Evolutionary conservation across 2,113 vertebrate species (phyloP).

Genomic region (Pterophyllum scalare): DNA sequence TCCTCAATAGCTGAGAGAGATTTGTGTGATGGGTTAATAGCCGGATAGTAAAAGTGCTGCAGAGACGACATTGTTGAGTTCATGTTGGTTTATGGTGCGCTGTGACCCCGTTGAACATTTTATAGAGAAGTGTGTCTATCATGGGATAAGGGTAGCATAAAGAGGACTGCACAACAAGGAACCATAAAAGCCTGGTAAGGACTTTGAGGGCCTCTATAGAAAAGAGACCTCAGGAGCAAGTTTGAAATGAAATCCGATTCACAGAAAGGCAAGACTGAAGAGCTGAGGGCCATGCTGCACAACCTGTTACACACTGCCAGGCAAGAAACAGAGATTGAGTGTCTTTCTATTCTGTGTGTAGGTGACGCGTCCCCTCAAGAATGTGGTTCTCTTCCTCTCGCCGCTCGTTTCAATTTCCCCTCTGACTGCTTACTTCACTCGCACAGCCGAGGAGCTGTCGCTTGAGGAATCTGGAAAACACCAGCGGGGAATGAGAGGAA

Average conservation of each 20-base stretch:
- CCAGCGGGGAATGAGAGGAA: conserved; percentile 83
- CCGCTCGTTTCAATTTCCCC: conserved; percentile 68
- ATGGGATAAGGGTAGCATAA: conserved; percentile 30
- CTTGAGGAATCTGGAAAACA: conserved; percentile 84
- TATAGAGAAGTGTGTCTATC: conserved; percentile 56
- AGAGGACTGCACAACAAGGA: conserved; percentile 17
- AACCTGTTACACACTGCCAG: conserved; percentile 56
- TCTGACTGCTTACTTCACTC: conserved; percentile 73
- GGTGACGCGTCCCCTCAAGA: conserved; percentile 78
- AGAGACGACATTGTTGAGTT: conserved; percentile 44
- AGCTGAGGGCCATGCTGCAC: conserved; percentile 32
- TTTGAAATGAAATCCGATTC: conserved; percentile 24
- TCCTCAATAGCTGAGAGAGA: conserved; percentile 50
- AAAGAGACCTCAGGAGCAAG: not conserved
- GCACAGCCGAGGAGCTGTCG: conserved; percentile 63
- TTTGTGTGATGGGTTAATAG: conserved; percentile 73
- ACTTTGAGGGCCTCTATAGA: conserved; percentile 1
- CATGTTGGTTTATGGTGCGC: conserved; percentile 50
- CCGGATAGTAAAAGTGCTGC: conserved; percentile 48
- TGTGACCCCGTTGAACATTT: conserved; percentile 51
- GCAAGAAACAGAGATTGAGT: conserved; percentile 55
- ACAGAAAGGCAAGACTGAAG: not conserved
- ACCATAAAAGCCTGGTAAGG: conserved; percentile 20
- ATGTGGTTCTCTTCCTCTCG: conserved; percentile 74
- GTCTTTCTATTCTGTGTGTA: conserved; percentile 60